phyloP scores from a whole-genome alignment of 2,113 vertebrate genomes.

The Hiodon tergisus region DNA sequence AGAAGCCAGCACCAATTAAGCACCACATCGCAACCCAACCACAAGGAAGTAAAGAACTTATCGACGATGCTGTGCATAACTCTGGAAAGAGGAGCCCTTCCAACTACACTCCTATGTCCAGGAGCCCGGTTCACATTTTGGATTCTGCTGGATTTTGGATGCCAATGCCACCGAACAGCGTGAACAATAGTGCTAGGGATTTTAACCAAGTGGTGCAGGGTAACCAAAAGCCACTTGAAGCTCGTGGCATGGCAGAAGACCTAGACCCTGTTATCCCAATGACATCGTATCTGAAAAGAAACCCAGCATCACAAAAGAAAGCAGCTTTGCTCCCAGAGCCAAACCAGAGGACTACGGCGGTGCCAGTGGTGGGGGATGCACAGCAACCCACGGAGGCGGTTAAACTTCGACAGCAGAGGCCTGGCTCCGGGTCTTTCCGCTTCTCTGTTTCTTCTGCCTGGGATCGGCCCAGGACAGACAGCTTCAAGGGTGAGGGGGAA shows the following conservation, averaged over 20 bases:
- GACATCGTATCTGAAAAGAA: conserved; percentile 28
- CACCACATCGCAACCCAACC: background rate
- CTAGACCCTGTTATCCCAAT: conserved; percentile 4
- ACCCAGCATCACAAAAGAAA: background rate
- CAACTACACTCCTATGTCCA: background rate
- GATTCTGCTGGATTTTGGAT: background rate
- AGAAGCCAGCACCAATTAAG: conserved; percentile 29
- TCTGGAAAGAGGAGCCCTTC: background rate
- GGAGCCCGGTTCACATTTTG: background rate
- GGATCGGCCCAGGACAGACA: conserved; percentile 59
- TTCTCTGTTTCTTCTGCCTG: conserved; percentile 64
- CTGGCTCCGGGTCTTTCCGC: conserved; percentile 47
- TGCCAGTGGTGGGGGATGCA: conserved; percentile 23
- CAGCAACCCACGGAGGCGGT: conserved; percentile 30
- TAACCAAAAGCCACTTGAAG: background rate
- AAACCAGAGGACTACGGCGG: conserved; percentile 4
- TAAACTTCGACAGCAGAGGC: conserved; percentile 47
- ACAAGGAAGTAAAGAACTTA: background rate
- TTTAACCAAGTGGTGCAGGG: background rate
- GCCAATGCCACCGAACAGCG: background rate
- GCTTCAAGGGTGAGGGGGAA: conserved; percentile 57
- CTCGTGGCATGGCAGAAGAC: conserved; percentile 6
- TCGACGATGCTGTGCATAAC: conserved; percentile 12
- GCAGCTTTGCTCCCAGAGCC: background rate
- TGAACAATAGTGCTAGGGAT: background rate